Conservation (phyloP, 2,113 vertebrate species). For the Bos indicus region DNA sequence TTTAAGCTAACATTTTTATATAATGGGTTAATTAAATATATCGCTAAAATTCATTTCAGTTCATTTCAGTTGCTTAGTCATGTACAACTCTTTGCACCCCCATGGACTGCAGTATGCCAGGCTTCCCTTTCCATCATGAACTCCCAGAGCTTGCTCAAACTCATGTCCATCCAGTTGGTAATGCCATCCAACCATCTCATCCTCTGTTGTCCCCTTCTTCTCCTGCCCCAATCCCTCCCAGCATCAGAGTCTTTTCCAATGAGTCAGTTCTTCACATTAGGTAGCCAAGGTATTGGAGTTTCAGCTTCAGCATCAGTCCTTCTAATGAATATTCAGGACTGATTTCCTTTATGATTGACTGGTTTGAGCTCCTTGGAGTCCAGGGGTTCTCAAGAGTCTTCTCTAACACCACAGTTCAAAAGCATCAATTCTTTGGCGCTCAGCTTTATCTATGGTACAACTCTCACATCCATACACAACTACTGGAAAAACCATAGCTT, state of each 20-base stretch:
- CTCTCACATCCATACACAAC: not conserved
- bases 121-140: not conserved
- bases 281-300: not conserved
- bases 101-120: not conserved
- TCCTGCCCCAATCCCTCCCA: fast-evolving
- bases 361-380: not conserved
- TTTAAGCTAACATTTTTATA: not conserved
- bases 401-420: not conserved
- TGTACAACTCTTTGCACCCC: not conserved
- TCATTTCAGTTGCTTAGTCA: not conserved
- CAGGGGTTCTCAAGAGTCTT: not conserved
- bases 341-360: not conserved
- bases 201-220: not conserved
- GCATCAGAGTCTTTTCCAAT: not conserved
- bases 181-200: not conserved
- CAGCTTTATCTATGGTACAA: not conserved
- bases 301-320: not conserved
- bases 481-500: not conserved
- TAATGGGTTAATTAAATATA: not conserved
- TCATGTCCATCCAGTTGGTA: not conserved
- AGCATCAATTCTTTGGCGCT: not conserved
- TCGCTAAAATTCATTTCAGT: not conserved
- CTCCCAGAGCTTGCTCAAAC: not conserved
- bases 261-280: not conserved
- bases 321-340: not conserved